Evolutionary conservation across 1,140 invertebrate species (phyloP).

Genomic region (Hylaeus volcanicus): DNA sequence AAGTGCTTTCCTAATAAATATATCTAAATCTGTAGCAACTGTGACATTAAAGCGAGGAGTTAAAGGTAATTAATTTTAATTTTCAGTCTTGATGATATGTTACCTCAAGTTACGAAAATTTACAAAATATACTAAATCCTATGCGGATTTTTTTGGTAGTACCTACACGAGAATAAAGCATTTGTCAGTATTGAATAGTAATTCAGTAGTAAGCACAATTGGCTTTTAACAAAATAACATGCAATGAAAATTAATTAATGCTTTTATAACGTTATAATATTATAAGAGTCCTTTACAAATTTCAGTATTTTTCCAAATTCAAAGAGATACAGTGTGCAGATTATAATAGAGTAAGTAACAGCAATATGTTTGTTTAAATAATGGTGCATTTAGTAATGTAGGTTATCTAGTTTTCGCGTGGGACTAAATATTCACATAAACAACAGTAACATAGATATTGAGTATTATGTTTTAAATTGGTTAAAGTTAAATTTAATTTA

Average conservation of each 20-base stretch:
- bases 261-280: background rate
- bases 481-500: background rate
- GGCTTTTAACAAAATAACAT: constrained; percentile 1
- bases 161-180: constrained; percentile 5
- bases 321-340: background rate
- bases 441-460: background rate
- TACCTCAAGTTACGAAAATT: constrained; percentile 10
- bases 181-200: too few relatives aligned
- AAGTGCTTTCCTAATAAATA: constrained; percentile 6
- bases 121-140: background rate
- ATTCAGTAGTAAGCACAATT: constrained; percentile 13
- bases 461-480: too few relatives aligned
- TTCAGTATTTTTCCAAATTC: background rate
- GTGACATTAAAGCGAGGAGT: background rate
- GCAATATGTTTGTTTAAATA: background rate
- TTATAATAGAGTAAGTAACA: background rate
- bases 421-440: background rate
- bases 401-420: background rate
- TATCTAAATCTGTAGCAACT: background rate
- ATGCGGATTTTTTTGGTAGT: constrained; percentile 1
- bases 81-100: constrained; percentile 23
- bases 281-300: background rate
- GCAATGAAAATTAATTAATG: constrained; percentile 7
- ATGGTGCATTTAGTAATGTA: background rate
- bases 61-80: constrained; percentile 22